Conservation (phyloP, 2,797 vertebrate genomes). For the Platyrinchus mystaceus region DNA sequence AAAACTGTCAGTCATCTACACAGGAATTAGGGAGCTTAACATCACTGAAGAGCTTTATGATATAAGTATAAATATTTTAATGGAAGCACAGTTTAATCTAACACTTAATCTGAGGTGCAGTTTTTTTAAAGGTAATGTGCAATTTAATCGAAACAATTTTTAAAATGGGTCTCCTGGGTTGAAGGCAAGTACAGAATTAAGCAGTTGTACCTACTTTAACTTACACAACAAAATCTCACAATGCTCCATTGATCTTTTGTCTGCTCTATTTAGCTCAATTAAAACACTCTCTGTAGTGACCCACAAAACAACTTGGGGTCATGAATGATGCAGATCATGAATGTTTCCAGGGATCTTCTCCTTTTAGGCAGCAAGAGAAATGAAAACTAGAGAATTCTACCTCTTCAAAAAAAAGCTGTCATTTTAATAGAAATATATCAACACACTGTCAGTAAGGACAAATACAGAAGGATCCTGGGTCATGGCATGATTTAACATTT, state of each 20-base stretch:
- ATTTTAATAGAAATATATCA: not conserved
- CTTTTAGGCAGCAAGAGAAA: conserved; percentile 27
- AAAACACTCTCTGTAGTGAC: conserved; percentile 63
- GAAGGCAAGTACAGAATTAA: conserved; percentile 23
- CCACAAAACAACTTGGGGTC: conserved; percentile 51
- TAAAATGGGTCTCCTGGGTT: conserved; percentile 4
- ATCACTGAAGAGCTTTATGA: not conserved
- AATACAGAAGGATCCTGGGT: not conserved
- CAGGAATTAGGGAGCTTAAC: not conserved
- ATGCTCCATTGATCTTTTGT: conserved; percentile 69
- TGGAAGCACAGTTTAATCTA: not conserved
- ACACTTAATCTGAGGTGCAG: not conserved
- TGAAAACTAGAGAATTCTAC: conserved; percentile 22
- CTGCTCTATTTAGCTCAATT: conserved; percentile 77
- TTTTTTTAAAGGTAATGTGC: not conserved
- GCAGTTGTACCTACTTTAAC: conserved; percentile 37
- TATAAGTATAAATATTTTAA: not conserved
- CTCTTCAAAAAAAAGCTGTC: accelerated
- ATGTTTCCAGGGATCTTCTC: conserved; percentile 33
- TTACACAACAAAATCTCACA: conserved; percentile 44
- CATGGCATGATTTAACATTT: not conserved
- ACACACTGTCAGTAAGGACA: not conserved
- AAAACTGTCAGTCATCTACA: not conserved
- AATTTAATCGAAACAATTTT: not conserved
- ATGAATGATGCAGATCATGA: conserved; percentile 68